Evolutionary conservation across 2,113 vertebrate genomes (phyloP), one percentile per base, ranked within the genome.

Genomic region (Ctenomys sociabilis): DNA sequence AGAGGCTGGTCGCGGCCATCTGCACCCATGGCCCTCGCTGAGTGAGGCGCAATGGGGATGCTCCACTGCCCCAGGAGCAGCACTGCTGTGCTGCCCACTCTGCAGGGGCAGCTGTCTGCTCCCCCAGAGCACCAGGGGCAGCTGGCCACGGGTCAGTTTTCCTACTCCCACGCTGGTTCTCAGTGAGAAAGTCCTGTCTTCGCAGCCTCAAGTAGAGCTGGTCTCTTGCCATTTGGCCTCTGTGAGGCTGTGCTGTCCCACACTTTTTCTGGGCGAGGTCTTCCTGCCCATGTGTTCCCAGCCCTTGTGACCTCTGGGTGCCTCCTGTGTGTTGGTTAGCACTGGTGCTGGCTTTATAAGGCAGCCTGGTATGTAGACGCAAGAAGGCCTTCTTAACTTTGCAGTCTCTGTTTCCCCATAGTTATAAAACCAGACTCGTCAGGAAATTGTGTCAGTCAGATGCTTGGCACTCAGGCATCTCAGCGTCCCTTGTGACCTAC

Each of bases 1-100:
- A 97, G 99, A 99, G 98, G 98, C 99, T 66, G 99, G 99, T 96
- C 99, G 97, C 99, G 99, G 64, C 99, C 99, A 93, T 99, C 99
- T 35, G 99, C 99, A 98, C 99, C 99, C 97, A 98, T 99, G 90
- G 99, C 99, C 30, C 97, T 99, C 97, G 98, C 98, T 32, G 99
- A 99, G 81, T 99, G 98, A 99, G 96, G 96, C 97, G 77, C 93
- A 32, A 84, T 96, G 97, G 96, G 61, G 92, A 97, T 96, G 95
- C 96, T 35, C 91, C 96, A 93, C 97, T 98, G 96, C 97, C 97
- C 96, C 28, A 97, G 97, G 93, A 96, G 93, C 92, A 90, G 96
- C 86, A 87, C 82, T 92, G 37, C 85, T 68, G 94, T 90, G 75
- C 86, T 86, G 66, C 57, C 45, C 1, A n/a, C 45, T 87, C 82